Conservation (phyloP, 2,113 vertebrate genomes). For the Trogon surrucura region DNA sequence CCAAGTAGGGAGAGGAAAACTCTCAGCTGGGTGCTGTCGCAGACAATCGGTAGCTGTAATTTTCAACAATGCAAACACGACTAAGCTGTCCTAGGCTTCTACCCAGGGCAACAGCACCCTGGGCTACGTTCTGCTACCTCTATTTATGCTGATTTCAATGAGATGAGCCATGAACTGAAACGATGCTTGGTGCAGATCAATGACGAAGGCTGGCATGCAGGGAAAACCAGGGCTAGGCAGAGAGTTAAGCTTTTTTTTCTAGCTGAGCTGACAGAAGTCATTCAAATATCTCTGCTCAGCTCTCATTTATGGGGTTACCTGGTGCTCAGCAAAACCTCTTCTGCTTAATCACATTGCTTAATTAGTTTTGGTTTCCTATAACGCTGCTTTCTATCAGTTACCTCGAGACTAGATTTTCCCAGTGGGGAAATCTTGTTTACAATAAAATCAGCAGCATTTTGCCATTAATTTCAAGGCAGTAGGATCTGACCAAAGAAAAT, state of each 20-base stretch:
- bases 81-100: background rate
- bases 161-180: background rate
- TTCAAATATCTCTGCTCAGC: background rate
- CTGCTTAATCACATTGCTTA: background rate
- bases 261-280: background rate
- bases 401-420: background rate
- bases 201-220: background rate
- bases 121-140: background rate
- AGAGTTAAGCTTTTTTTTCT: background rate
- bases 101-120: background rate
- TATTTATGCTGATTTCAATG: background rate
- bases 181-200: rapidly evolving
- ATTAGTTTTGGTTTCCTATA: background rate
- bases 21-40: background rate
- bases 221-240: background rate
- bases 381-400: background rate
- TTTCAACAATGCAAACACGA: background rate
- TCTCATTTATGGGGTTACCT: background rate
- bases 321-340: background rate
- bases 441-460: background rate
- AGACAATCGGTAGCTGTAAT: background rate
- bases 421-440: background rate
- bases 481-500: background rate
- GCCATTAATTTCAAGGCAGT: background rate
- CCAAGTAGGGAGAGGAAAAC: background rate